phyloP scores from a whole-genome alignment of 2,888 invertebrate species.

The Nomada ferruginata region DNA sequence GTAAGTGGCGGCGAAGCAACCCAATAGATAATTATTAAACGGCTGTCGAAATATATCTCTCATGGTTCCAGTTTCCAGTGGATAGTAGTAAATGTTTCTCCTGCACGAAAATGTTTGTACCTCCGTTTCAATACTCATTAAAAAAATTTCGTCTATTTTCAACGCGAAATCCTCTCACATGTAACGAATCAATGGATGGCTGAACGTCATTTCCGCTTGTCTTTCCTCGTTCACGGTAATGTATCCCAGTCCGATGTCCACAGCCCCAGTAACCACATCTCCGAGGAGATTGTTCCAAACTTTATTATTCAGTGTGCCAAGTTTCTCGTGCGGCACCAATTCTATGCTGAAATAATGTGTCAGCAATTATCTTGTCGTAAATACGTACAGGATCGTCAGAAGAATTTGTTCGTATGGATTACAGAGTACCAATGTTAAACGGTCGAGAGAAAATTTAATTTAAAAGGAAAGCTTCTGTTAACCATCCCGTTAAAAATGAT shows the following conservation, averaged over 20 bases:
- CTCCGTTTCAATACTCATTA: not conserved
- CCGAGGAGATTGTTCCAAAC: constrained; percentile 88
- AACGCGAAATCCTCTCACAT: constrained; percentile 84
- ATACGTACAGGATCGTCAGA: not conserved
- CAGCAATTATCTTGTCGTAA: not conserved
- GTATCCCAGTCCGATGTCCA: constrained; percentile 87
- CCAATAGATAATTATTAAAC: constrained; percentile 86
- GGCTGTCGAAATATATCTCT: constrained; percentile 88
- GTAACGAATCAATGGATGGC: constrained; percentile 87
- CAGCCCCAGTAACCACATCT: constrained; percentile 85
- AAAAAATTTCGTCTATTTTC: not conserved
- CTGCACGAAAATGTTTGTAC: constrained; percentile 77
- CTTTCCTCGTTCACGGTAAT: constrained; percentile 86
- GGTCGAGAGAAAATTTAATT: no score
- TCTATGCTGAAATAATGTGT: constrained; percentile 71
- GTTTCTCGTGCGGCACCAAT: constrained; percentile 77
- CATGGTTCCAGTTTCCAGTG: constrained; percentile 87
- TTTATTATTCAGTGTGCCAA: constrained; percentile 85
- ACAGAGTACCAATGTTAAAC: no score
- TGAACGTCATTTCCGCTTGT: constrained; percentile 86
- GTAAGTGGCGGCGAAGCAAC: constrained; percentile 86
- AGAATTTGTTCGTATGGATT: not conserved
- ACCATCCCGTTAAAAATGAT: no score
- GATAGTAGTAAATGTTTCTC: constrained; percentile 88
- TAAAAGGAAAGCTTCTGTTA: no score